Conservation (phyloP, 2,113 vertebrate species). For the Ivindomyrus marchei region DNA sequence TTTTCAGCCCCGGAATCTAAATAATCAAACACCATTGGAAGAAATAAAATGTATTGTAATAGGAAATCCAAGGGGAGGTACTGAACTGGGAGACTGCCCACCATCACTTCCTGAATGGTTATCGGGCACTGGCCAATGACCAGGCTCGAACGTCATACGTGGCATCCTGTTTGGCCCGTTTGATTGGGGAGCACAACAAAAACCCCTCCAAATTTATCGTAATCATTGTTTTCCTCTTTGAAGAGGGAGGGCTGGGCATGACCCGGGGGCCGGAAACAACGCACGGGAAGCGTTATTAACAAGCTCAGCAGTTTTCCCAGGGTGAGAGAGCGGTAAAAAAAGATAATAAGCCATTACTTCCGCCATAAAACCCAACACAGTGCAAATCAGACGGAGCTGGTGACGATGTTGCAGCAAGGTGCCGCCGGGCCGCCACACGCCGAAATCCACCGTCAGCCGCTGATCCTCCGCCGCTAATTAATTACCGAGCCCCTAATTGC, state of each 20-base stretch:
- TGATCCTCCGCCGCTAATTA: constrained; percentile 19
- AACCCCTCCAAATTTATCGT: neutral
- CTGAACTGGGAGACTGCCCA: neutral
- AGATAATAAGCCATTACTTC: constrained; percentile 6
- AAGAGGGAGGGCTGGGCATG: neutral
- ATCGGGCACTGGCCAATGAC: neutral
- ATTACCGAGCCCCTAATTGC: constrained; percentile 16
- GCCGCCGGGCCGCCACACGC: neutral
- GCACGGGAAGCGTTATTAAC: neutral
- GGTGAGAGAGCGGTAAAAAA: neutral
- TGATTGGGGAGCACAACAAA: neutral
- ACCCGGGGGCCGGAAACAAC: neutral
- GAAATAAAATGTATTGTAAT: neutral
- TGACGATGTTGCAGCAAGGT: neutral
- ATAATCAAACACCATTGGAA: neutral
- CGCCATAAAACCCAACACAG: neutral
- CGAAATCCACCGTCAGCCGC: constrained; percentile 12
- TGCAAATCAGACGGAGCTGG: neutral
- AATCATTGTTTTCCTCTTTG: neutral
- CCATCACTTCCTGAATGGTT: neutral
- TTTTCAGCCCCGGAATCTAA: neutral
- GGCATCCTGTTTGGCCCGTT: neutral
- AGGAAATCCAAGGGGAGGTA: neutral
- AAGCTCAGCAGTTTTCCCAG: constrained; percentile 9
- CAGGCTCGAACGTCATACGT: neutral